phyloP scores from a whole-genome alignment of 1,140 invertebrate species.

The Charaxes varanes region DNA sequence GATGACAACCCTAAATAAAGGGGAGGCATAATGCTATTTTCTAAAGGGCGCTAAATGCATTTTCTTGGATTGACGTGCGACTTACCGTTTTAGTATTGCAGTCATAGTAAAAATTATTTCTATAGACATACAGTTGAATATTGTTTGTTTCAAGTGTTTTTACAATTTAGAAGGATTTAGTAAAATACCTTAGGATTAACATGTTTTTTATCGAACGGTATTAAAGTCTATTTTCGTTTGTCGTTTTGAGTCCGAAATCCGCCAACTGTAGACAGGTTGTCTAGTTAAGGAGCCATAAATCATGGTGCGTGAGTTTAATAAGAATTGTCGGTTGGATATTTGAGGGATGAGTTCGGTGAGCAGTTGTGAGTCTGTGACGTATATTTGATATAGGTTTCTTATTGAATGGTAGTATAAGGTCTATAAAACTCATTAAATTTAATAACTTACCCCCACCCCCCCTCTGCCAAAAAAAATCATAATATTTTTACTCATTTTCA shows the following conservation, averaged over 20 bases:
- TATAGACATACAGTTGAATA: constrained; percentile 1
- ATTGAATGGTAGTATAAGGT: too few relatives aligned
- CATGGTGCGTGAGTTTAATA: constrained; percentile 53
- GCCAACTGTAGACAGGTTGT: constrained; percentile 27
- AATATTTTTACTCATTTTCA: too few relatives aligned
- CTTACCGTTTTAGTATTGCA: background rate
- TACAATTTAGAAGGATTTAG: too few relatives aligned
- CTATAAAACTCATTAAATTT: too few relatives aligned
- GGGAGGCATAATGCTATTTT: constrained; percentile 28
- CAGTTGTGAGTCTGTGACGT: too few relatives aligned
- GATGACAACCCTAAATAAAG: too few relatives aligned
- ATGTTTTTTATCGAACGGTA: background rate
- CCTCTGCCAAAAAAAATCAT: too few relatives aligned
- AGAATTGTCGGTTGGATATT: constrained; percentile 30
- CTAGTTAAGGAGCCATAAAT: constrained; percentile 39
- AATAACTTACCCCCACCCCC: too few relatives aligned
- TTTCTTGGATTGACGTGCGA: constrained; percentile 17
- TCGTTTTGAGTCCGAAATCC: constrained; percentile 1
- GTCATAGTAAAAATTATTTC: too few relatives aligned
- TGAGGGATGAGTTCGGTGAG: constrained; percentile 39
- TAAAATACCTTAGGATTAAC: background rate
- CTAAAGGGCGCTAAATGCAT: constrained; percentile 32
- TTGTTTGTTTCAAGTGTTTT: background rate
- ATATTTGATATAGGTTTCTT: too few relatives aligned
- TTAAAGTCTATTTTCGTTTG: constrained; percentile 7